These are phyloP conservation scores for Onychomys leucogaster DNA, from an alignment of 2,797 vertebrate genomes.

Conservation along the genomic window DNA sequence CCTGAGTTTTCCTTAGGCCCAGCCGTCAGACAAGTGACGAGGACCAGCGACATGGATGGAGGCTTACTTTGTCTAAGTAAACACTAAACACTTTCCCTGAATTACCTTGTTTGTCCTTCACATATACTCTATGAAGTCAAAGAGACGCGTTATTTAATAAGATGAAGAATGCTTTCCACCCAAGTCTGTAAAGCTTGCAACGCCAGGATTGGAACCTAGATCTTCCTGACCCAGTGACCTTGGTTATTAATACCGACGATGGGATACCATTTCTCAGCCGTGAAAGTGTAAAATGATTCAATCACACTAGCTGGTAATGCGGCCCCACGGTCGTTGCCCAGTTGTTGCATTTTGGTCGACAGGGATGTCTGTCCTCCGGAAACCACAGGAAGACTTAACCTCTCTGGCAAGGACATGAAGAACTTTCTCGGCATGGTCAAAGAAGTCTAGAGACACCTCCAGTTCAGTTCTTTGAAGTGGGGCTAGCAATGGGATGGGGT, in stretches of 20 bases:
- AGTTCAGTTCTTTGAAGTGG: slow-evolving; percentile 70
- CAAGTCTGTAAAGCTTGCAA: slow-evolving; percentile 7
- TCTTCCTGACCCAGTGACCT: background rate
- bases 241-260: slow-evolving; percentile 39
- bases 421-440: slow-evolving; percentile 51
- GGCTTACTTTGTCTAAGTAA: background rate
- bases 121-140: background rate
- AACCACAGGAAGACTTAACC: slow-evolving; percentile 26
- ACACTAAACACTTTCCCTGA: background rate
- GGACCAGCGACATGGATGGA: background rate
- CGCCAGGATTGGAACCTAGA: slow-evolving; percentile 30
- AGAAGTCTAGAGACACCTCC: slow-evolving; percentile 71
- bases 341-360: background rate
- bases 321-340: background rate
- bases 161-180: slow-evolving; percentile 22
- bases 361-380: background rate
- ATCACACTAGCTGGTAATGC: background rate
- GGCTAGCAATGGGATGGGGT: slow-evolving; percentile 39
- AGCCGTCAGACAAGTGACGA: background rate
- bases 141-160: background rate
- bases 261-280: slow-evolving; percentile 18
- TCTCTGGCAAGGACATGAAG: slow-evolving; percentile 58
- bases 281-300: background rate
- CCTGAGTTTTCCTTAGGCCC: background rate
- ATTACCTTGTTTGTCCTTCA: slow-evolving; percentile 5